Base-by-base conservation (phyloP, 2,113 vertebrate genomes). In the Myotis brandtii region DNA sequence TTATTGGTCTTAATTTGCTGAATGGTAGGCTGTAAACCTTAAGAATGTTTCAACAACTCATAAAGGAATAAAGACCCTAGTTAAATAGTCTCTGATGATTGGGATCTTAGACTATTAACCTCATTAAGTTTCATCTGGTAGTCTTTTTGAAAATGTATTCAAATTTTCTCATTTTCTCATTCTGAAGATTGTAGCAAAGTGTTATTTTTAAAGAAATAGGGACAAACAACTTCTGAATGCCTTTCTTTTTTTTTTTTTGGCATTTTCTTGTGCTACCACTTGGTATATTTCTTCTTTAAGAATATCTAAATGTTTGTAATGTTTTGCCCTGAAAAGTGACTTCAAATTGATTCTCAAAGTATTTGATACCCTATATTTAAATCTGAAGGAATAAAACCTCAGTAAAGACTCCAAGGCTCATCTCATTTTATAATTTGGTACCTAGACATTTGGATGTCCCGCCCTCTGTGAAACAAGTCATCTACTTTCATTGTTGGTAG, bases 31-130 rank as follows among this genome's bases (percentile, higher is more conserved):
- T 95, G 21, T 95, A 97, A 97, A 95, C 96, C 70, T 93, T 81
- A 95, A 95, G 94, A 90, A 87, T 92, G 66, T 95, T 95, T 95
- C 81, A 92, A 86, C 92, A 95, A 94, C 66, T 96, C 94, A 97
- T 95, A 95, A 97, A 96, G 84, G 84, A 85, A 93, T 97, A 97
- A 96, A 97, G 86, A 93, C n/a, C 75, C 86, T 56, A 70, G 75
- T 67, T 93, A 84, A 96, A 89, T 93, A 80, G 85, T 67, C 76
- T 96, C 84, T 96, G 73, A 95, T 88, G 90, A 93, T 34, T 95
- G 46, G 69, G 64, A 89, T 89, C 59, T 97, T 92, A 94, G 64
- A 93, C 52, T 95, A 87, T 34, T 90, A 93, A 84, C 75, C 21
- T 90, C 93, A 95, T 86, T 94, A 95, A 70, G 34, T 92, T 96